These are phyloP conservation scores for Carlito syrichta DNA, from an alignment of 2,113 vertebrate genomes.

Conservation along the genomic window DNA sequence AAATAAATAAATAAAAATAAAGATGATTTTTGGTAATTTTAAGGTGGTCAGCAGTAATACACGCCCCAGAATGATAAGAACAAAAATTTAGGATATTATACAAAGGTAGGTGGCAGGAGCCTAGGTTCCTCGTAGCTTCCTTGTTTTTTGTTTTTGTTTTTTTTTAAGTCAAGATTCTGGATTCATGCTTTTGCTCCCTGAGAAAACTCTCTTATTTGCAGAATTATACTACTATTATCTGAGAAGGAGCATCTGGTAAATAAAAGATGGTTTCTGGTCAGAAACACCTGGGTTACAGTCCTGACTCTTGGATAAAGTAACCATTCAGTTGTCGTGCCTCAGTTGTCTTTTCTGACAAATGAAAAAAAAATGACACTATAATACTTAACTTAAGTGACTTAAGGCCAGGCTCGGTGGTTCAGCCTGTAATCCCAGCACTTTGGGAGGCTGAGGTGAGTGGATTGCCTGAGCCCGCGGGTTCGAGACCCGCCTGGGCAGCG, in stretches of 20 bases:
- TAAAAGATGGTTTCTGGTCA: background rate
- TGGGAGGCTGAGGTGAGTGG: too few relatives aligned
- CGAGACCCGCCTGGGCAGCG: too few relatives aligned
- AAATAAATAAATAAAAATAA: too few relatives aligned
- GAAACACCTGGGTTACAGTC: background rate
- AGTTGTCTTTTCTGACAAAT: background rate
- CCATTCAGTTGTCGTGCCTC: background rate
- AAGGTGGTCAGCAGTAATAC: background rate
- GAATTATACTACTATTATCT: background rate
- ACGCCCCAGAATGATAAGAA: background rate
- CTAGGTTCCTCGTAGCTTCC: background rate
- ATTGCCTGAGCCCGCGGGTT: too few relatives aligned
- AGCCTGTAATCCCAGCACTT: too few relatives aligned
- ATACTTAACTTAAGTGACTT: background rate
- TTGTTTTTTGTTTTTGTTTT: background rate
- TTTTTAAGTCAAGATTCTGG: background rate
- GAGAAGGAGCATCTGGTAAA: background rate
- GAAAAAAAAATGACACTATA: accelerated
- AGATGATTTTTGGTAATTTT: constrained; percentile 8
- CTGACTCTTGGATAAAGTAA: background rate
- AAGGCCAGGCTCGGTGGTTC: too few relatives aligned
- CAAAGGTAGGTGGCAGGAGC: background rate
- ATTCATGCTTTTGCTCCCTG: background rate
- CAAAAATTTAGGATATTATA: background rate
- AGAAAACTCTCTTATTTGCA: background rate